phyloP scores from a whole-genome alignment of 1,140 invertebrate genomes.

The Heliconius himera region DNA sequence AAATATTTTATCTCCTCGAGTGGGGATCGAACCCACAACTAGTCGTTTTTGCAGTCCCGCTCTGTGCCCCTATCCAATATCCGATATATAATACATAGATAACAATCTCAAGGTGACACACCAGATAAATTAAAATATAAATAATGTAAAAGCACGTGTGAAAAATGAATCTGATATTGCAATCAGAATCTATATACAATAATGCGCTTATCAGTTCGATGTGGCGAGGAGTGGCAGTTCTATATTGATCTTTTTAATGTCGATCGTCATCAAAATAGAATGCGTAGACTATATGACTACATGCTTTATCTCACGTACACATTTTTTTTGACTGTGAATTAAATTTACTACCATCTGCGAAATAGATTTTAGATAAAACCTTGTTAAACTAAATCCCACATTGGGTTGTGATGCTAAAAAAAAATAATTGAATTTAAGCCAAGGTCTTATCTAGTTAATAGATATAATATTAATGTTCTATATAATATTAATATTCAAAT shows the following conservation, averaged over 20 bases:
- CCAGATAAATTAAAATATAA: background rate
- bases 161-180: conserved; percentile 13
- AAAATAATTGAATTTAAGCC: no score
- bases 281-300: conserved; percentile 34
- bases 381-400: no score
- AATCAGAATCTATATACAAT: conserved; percentile 29
- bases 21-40: no score
- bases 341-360: background rate
- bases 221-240: conserved; percentile 36
- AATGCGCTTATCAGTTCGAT: conserved; percentile 32
- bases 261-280: conserved; percentile 33
- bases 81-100: conserved; percentile 4
- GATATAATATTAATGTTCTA: no score
- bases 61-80: no score
- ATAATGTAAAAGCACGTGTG: conserved; percentile 18
- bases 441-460: no score
- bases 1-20: no score
- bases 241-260: conserved; percentile 43
- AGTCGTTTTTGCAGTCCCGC: no score
- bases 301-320: conserved; percentile 49
- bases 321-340: background rate
- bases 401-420: no score
- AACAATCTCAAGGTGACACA: background rate
- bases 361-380: no score
- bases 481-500: no score